A percentile compares a stretch with the other conserved stretches of the same genome.
These are phyloP conservation scores for Acomys russatus DNA, from an alignment of 2,797 vertebrate genomes.

Conservation along the genomic window DNA sequence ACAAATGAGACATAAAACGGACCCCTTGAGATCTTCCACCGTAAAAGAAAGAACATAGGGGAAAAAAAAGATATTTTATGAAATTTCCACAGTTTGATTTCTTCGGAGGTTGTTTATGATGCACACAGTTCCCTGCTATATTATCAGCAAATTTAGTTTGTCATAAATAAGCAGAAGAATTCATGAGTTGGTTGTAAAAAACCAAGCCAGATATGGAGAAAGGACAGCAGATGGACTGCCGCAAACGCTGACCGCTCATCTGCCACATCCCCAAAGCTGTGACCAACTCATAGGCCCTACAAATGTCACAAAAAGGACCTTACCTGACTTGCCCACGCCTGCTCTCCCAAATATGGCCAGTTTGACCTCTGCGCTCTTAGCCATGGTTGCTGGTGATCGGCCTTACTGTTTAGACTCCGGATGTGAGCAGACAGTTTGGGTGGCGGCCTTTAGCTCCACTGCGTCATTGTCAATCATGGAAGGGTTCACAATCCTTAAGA, in stretches of 20 bases:
- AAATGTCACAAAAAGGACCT: not conserved
- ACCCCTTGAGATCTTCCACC: not conserved
- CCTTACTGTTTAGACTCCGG: conserved; percentile 58
- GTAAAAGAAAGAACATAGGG: not conserved
- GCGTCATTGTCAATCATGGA: conserved; percentile 85
- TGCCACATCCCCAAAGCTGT: not conserved
- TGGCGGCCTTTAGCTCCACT: conserved; percentile 80
- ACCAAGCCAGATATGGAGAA: conserved; percentile 28
- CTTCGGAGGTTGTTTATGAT: conserved; percentile 13
- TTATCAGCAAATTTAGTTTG: conserved; percentile 23
- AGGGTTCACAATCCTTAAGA: conserved; percentile 79
- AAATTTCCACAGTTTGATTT: conserved; percentile 41
- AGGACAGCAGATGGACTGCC: not conserved
- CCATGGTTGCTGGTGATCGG: conserved; percentile 89
- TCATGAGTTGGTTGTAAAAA: not conserved
- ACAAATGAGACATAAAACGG: conserved; percentile 17
- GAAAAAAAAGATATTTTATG: conserved; percentile 11
- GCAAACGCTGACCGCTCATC: not conserved
- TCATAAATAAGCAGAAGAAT: conserved; percentile 42
- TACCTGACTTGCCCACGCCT: conserved; percentile 99
- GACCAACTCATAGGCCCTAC: not conserved
- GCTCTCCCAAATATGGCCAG: conserved; percentile 97
- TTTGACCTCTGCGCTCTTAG: conserved; percentile 97
- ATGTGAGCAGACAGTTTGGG: conserved; percentile 67
- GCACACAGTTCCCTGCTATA: not conserved